These are phyloP conservation scores for Adelosebastes latens DNA, from an alignment of 2,797 vertebrate genomes.

Conservation along the genomic window DNA sequence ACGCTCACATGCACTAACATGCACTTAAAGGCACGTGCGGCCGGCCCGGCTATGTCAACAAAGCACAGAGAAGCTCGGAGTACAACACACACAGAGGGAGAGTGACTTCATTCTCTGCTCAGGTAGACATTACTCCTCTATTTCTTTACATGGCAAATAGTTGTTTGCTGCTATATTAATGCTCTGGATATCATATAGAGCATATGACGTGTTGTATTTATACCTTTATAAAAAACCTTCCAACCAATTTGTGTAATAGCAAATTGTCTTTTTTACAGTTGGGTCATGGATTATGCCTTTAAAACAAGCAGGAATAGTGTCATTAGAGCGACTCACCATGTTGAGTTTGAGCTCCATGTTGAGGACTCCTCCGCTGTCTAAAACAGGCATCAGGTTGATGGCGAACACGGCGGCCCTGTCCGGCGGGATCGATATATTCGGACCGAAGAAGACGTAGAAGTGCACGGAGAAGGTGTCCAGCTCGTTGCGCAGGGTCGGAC, in stretches of 20 bases:
- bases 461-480: conserved; percentile 98
- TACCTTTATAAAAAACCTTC: not conserved
- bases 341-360: conserved; percentile 98
- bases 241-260: not conserved
- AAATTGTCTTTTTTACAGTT: not conserved
- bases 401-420: conserved; percentile 93
- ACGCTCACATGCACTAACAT: rapidly evolving
- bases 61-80: too few species aligned
- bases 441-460: conserved; percentile 99
- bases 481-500: conserved; percentile 95
- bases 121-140: too few species aligned
- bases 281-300: not conserved
- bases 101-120: too few species aligned
- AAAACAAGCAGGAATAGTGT: not conserved
- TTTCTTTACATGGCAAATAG: too few species aligned
- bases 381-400: conserved; percentile 93
- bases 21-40: too few species aligned
- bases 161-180: too few species aligned
- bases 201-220: not conserved
- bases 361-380: conserved; percentile 96
- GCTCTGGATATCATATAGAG: too few species aligned
- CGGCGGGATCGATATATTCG: conserved; percentile 92
- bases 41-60: too few species aligned
- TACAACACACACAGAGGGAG: too few species aligned
- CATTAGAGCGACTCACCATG: conserved; percentile 80